A percentile compares a stretch with the other conserved stretches of the same genome.
Conservation (phyloP, 2,797 vertebrate species). For the Pipistrellus kuhlii region DNA sequence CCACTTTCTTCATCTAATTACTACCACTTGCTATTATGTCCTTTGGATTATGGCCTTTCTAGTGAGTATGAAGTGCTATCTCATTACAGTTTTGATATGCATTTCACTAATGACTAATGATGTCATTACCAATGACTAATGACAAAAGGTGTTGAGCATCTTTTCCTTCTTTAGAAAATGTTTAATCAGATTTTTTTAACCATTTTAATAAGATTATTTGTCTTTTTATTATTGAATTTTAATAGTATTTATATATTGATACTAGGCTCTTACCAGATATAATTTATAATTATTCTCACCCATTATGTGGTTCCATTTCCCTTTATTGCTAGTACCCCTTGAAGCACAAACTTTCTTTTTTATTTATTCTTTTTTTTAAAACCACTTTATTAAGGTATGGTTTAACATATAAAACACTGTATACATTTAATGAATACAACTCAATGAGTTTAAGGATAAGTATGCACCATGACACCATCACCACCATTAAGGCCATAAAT, state of each 20-base stretch:
- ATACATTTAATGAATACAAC: no score
- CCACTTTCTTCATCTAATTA: background rate
- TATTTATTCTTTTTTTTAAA: background rate
- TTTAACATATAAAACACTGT: no score
- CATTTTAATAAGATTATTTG: constrained; percentile 15
- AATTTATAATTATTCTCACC: background rate
- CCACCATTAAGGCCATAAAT: no score
- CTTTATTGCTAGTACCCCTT: background rate
- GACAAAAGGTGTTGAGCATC: background rate
- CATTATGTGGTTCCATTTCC: background rate
- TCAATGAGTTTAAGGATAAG: no score
- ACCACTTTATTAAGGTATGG: no score
- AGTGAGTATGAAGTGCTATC: background rate
- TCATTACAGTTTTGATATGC: background rate
- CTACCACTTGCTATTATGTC: background rate
- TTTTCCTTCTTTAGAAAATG: constrained; percentile 12
- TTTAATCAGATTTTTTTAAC: background rate
- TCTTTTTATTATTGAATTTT: background rate
- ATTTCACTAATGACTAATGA: background rate
- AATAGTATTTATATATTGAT: background rate
- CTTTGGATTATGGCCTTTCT: background rate
- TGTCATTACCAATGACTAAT: background rate
- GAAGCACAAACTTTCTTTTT: background rate
- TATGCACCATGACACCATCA: no score
- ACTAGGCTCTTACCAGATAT: background rate